phyloP scores from a whole-genome alignment of 2,113 vertebrate species.

The Prietella phreatophila region DNA sequence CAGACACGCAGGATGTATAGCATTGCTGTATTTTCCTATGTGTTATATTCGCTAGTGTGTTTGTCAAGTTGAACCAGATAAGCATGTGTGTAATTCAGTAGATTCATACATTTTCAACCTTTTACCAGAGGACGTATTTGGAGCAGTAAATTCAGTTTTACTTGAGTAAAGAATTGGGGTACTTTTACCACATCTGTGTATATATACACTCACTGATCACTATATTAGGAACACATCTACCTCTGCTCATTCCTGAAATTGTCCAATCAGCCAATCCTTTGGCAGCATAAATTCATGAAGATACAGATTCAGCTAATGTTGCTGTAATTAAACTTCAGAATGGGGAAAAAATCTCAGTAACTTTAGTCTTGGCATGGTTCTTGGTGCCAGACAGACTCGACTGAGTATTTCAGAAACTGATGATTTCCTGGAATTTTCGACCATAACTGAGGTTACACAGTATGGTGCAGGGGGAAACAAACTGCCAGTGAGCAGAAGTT shows the following conservation, averaged over 20 bases:
- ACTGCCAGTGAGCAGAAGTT: background rate
- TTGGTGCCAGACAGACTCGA: background rate
- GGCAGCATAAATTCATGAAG: background rate
- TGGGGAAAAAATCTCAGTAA: background rate
- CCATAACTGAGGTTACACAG: too few species aligned
- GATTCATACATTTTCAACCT: background rate
- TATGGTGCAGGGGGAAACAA: too few species aligned
- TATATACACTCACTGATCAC: background rate
- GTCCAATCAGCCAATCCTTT: background rate
- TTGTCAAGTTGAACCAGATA: background rate
- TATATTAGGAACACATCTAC: background rate
- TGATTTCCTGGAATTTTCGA: background rate
- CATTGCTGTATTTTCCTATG: constrained; percentile 6
- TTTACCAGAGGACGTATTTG: background rate
- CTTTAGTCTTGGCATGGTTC: background rate
- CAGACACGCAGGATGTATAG: constrained; percentile 19
- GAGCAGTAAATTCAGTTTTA: background rate
- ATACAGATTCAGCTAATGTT: background rate
- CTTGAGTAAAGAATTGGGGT: background rate
- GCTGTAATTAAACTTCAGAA: background rate
- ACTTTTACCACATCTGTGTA: background rate
- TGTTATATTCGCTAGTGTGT: background rate
- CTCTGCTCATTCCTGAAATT: background rate
- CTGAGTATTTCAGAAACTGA: background rate
- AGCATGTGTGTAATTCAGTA: background rate